These are phyloP conservation scores for Cyaniris semiargus DNA, from an alignment of 2,888 invertebrate genomes.

Conservation along the genomic window DNA sequence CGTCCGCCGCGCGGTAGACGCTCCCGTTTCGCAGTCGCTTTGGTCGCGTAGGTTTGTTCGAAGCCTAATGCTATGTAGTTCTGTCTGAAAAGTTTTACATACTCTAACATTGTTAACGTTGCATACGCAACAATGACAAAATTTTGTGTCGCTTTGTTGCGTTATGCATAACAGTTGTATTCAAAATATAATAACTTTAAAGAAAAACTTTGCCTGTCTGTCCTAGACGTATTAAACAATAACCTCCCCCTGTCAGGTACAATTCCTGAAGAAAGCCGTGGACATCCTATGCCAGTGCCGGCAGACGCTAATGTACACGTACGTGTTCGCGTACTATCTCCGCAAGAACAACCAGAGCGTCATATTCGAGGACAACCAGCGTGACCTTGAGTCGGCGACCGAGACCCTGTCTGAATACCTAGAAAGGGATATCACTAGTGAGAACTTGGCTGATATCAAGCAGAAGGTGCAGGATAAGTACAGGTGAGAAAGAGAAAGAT, in stretches of 20 bases:
- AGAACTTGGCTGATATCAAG: slow-evolving; percentile 98
- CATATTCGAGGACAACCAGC: slow-evolving; percentile 99
- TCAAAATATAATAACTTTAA: too few relatives aligned
- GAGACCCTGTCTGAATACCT: slow-evolving; percentile 98
- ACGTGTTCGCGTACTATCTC: slow-evolving; percentile 99
- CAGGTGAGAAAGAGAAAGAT: slow-evolving; percentile 80
- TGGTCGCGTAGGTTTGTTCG: too few relatives aligned
- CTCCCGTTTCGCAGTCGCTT: too few relatives aligned
- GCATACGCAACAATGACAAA: too few relatives aligned
- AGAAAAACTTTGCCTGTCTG: too few relatives aligned
- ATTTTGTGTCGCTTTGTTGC: background rate
- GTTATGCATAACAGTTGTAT: too few relatives aligned
- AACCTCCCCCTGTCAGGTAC: slow-evolving; percentile 82
- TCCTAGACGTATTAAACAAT: too few relatives aligned
- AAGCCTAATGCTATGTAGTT: too few relatives aligned
- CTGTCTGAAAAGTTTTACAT: too few relatives aligned
- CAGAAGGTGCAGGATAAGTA: slow-evolving; percentile 99
- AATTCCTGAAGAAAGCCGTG: slow-evolving; percentile 98
- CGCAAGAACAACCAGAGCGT: slow-evolving; percentile 98
- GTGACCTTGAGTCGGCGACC: slow-evolving; percentile 97
- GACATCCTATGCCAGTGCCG: slow-evolving; percentile 98
- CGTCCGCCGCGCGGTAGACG: too few relatives aligned
- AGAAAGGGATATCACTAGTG: slow-evolving; percentile 98
- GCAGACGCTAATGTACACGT: slow-evolving; percentile 99
- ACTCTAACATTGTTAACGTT: too few relatives aligned